A percentile compares a stretch with the other conserved stretches of the same genome.
phyloP scores from a whole-genome alignment of 2,797 vertebrate genomes.

The Tapirus indicus region DNA sequence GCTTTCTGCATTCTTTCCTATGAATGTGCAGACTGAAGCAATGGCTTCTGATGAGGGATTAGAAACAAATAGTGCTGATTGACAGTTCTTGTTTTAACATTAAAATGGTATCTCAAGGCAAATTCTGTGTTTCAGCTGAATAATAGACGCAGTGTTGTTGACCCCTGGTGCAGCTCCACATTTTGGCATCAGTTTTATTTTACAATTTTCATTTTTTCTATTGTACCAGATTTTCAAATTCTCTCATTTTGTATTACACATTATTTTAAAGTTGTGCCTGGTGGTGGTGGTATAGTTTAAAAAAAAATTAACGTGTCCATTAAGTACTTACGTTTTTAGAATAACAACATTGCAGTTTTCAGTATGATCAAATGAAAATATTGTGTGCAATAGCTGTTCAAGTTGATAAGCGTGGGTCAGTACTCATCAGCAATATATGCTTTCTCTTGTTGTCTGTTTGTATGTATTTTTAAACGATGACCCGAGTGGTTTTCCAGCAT shows the following conservation, averaged over 20 bases:
- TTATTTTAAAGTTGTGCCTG: constrained; percentile 68
- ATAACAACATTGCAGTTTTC: constrained; percentile 55
- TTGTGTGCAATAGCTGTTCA: not conserved
- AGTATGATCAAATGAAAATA: constrained; percentile 38
- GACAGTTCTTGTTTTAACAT: constrained; percentile 85
- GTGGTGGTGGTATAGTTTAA: not conserved
- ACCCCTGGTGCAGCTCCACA: constrained; percentile 3
- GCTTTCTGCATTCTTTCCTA: constrained; percentile 81
- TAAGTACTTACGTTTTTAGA: not conserved
- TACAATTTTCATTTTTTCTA: constrained; percentile 41
- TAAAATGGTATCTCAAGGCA: constrained; percentile 74
- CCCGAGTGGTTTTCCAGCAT: not conserved
- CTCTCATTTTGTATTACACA: not conserved
- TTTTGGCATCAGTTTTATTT: constrained; percentile 49
- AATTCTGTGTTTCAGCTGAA: constrained; percentile 75
- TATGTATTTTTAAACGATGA: constrained; percentile 12
- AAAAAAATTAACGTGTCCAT: not conserved
- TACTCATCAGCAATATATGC: not conserved
- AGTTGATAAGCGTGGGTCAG: not conserved
- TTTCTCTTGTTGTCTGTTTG: not conserved
- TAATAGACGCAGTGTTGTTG: constrained; percentile 58
- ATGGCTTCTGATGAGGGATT: constrained; percentile 83
- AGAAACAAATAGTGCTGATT: constrained; percentile 85
- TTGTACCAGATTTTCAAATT: constrained; percentile 60
- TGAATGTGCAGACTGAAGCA: constrained; percentile 81